A percentile compares a stretch with the other conserved stretches of the same genome.
These are phyloP conservation scores for Lerema accius DNA, from an alignment of 1,140 invertebrate genomes.

Conservation along the genomic window DNA sequence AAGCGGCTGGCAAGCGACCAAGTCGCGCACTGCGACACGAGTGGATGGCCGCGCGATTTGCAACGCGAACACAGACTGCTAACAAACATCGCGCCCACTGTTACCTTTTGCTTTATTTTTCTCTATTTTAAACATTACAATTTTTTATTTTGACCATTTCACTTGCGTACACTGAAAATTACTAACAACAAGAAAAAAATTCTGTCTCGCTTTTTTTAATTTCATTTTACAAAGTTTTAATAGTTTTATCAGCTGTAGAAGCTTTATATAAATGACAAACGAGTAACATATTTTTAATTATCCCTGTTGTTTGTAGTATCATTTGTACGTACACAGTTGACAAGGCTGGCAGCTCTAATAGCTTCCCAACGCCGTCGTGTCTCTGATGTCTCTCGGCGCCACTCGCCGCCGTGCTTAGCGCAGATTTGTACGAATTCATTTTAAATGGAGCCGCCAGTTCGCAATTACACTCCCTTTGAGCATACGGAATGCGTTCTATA, in stretches of 20 bases:
- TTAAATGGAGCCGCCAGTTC: constrained; percentile 76
- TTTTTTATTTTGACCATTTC: not conserved
- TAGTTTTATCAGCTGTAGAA: too few species aligned
- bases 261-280: too few species aligned
- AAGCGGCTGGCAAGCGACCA: constrained; percentile 75
- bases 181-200: too few species aligned
- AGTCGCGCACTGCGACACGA: constrained; percentile 68
- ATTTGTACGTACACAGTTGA: not conserved
- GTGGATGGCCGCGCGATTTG: constrained; percentile 70
- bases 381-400: constrained; percentile 30
- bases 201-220: too few species aligned
- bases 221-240: too few species aligned
- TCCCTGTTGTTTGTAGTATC: not conserved
- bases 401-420: constrained; percentile 54
- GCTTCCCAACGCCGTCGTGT: constrained; percentile 38
- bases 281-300: too few species aligned
- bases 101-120: constrained; percentile 11
- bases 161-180: not conserved
- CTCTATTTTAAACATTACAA: not conserved
- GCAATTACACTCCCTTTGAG: constrained; percentile 79
- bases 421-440: constrained; percentile 77
- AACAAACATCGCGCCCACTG: constrained; percentile 40
- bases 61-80: constrained; percentile 49
- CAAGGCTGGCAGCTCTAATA: not conserved
- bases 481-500: constrained; percentile 73